phyloP scores from a whole-genome alignment of 2,113 vertebrate species.

The Amphilophus citrinellus region DNA sequence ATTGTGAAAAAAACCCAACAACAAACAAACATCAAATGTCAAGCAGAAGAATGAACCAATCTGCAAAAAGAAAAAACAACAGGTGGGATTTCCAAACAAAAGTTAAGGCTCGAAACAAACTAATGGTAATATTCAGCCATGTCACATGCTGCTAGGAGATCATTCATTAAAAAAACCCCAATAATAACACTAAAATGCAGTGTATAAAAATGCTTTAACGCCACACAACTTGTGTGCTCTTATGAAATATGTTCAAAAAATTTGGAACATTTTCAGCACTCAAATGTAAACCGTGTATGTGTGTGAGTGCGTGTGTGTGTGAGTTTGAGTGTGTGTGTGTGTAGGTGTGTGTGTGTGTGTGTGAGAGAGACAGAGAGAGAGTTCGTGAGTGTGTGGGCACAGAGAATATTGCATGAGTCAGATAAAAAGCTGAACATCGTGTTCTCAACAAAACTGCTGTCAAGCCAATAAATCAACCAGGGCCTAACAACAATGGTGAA shows the following conservation, averaged over 20 bases:
- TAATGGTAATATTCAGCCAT: too few relatives aligned
- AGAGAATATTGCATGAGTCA: slow-evolving; percentile 54
- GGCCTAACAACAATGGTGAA: slow-evolving; percentile 22
- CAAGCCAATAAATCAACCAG: slow-evolving; percentile 59
- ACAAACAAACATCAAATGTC: too few relatives aligned
- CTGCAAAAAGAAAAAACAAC: too few relatives aligned
- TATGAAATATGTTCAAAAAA: background rate
- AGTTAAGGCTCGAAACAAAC: background rate
- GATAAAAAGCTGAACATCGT: slow-evolving; percentile 34
- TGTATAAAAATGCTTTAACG: background rate
- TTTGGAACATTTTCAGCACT: background rate
- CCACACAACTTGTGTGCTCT: background rate
- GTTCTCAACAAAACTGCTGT: slow-evolving; percentile 52
- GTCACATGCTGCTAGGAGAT: too few relatives aligned
- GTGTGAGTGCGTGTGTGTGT: background rate
- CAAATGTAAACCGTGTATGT: background rate
- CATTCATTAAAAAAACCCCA: background rate
- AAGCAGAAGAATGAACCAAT: too few relatives aligned
- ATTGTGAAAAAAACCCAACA: background rate
- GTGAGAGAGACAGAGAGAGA: background rate
- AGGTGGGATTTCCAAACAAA: background rate
- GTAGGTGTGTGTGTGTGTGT: background rate
- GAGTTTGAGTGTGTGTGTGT: background rate
- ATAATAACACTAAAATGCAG: background rate
- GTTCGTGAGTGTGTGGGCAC: slow-evolving; percentile 20